phyloP scores from a whole-genome alignment of 2,888 invertebrate species.

The Pterobdella sp. region DNA sequence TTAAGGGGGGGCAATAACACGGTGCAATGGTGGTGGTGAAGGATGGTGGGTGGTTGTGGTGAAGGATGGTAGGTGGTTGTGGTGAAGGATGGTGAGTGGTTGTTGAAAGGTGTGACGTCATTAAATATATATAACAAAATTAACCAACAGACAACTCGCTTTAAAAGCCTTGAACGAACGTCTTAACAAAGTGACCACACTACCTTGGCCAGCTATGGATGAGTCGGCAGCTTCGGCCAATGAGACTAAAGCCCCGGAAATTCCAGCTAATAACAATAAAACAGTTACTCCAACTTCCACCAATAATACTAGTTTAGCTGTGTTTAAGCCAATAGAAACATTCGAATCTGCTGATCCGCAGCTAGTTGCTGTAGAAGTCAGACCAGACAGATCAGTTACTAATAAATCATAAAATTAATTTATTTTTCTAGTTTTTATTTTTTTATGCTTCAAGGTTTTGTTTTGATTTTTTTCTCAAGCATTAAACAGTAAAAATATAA shows the following conservation, averaged over 20 bases:
- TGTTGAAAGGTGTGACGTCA: no score
- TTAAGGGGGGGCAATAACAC: slow-evolving; percentile 45
- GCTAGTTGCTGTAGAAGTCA: background rate
- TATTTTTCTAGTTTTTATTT: no score
- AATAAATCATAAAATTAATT: background rate
- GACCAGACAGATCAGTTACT: background rate
- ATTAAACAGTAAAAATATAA: no score
- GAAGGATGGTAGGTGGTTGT: no score
- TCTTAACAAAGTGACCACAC: slow-evolving; percentile 52
- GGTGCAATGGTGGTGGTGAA: no score
- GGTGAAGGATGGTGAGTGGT: no score
- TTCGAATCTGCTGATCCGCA: background rate
- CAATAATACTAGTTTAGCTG: background rate
- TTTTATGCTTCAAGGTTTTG: no score
- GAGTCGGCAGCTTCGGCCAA: slow-evolving; percentile 34
- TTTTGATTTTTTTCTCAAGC: no score
- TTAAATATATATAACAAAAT: no score
- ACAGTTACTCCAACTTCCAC: background rate
- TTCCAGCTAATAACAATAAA: background rate
- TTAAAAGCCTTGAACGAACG: slow-evolving; percentile 86
- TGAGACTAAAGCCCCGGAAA: background rate
- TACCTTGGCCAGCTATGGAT: slow-evolving; percentile 47
- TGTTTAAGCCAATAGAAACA: background rate
- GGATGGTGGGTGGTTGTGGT: no score
- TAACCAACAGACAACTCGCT: slow-evolving; percentile 74